Evolutionary conservation across 2,888 invertebrate genomes (phyloP).

Genomic region (Empis livida): DNA sequence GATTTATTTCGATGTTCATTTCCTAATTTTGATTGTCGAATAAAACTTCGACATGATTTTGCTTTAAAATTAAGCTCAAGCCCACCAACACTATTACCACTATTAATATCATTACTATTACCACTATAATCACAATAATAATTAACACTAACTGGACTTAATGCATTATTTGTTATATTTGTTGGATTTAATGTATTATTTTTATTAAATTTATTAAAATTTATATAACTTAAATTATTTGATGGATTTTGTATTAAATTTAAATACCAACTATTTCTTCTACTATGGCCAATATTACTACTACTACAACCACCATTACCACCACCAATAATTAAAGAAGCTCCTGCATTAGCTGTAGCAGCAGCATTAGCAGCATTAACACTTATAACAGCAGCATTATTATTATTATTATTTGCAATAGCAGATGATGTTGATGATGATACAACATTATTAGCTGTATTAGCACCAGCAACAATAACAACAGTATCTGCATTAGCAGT

Average conservation of each 20-base stretch:
- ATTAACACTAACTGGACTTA: background rate
- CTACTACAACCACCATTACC: no score
- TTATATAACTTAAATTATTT: background rate
- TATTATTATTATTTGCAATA: no score
- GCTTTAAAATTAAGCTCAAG: slow-evolving; percentile 19
- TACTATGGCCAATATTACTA: no score
- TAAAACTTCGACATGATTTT: slow-evolving; percentile 22
- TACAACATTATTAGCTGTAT: background rate
- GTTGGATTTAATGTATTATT: background rate
- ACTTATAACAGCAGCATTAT: slow-evolving; percentile 6
- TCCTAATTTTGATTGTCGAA: slow-evolving; percentile 18
- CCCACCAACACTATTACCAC: slow-evolving; percentile 5
- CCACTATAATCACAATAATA: background rate
- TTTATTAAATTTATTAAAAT: background rate
- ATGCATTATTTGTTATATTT: background rate
- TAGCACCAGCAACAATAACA: slow-evolving; percentile 2
- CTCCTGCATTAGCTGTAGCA: slow-evolving; percentile 3
- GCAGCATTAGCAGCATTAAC: slow-evolving; percentile 9
- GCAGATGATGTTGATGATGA: no score
- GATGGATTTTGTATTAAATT: background rate
- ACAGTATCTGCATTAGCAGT: background rate
- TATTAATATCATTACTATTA: slow-evolving; percentile 4
- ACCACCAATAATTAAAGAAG: background rate
- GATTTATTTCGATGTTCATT: slow-evolving; percentile 24
- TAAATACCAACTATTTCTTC: no score